A percentile compares a stretch with the other conserved stretches of the same genome.
Conservation (phyloP, 2,888 invertebrate species). For the Chesias legatella region DNA sequence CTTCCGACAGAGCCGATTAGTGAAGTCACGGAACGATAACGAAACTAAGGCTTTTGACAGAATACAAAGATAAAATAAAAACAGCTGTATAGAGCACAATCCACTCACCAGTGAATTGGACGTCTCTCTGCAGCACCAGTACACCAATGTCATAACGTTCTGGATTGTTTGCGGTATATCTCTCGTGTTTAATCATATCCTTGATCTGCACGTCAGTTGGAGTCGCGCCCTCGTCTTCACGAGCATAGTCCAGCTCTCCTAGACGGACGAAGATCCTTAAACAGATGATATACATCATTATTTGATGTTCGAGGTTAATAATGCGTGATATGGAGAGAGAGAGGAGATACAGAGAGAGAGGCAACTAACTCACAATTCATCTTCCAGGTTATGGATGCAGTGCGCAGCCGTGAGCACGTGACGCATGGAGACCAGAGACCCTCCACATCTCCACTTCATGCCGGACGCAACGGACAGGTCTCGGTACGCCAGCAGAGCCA, state of each 20-base stretch:
- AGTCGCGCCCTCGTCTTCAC: conserved; percentile 77
- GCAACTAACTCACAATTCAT: conserved; percentile 7
- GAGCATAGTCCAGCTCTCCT: conserved; percentile 84
- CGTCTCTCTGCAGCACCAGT: conserved; percentile 36
- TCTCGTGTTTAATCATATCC: conserved; percentile 80
- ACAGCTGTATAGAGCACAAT: no score
- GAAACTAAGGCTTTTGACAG: no score
- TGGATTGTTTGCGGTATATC: conserved; percentile 58
- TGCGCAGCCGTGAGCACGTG: conserved; percentile 88
- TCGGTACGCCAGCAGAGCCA: conserved; percentile 84
- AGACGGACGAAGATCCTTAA: conserved; percentile 58
- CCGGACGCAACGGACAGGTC: conserved; percentile 42
- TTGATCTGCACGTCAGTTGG: conserved; percentile 77
- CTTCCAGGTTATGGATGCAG: conserved; percentile 74
- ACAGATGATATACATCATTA: background rate
- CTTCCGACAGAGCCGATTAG: no score
- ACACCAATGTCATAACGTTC: conserved; percentile 13
- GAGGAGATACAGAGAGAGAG: background rate
- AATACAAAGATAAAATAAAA: no score
- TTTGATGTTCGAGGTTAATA: background rate
- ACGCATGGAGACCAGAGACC: conserved; percentile 80
- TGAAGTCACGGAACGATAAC: no score
- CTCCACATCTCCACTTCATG: conserved; percentile 82
- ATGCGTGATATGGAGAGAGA: no score
- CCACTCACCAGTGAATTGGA: conserved; percentile 69